These are phyloP conservation scores for Galleria mellonella DNA, from an alignment of 1,140 invertebrate species.

Conservation along the genomic window DNA sequence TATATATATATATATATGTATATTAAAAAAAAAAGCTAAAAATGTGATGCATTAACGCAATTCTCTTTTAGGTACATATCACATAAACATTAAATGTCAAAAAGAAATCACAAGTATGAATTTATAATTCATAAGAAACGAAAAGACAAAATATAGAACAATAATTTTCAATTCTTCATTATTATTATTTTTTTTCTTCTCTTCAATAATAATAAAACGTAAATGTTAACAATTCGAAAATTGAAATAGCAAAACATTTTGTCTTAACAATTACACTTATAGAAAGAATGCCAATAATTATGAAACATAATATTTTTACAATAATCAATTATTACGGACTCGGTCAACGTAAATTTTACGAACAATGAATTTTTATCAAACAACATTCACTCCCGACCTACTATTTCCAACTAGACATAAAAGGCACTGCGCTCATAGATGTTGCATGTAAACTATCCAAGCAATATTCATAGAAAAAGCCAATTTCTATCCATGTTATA, in stretches of 20 bases:
- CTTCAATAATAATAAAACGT: conserved; percentile 51
- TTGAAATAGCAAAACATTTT: conserved; percentile 51
- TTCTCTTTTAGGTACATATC: conserved; percentile 56
- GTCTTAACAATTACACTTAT: conserved; percentile 52
- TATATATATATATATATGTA: too few relatives aligned
- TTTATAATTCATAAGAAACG: conserved; percentile 69
- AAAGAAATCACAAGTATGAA: conserved; percentile 73
- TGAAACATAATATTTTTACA: conserved; percentile 23
- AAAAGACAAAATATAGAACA: conserved; percentile 62
- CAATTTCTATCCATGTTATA: too few relatives aligned
- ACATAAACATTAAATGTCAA: conserved; percentile 74
- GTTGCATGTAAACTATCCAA: neutral
- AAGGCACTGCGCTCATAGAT: neutral
- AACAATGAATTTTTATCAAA: too few relatives aligned
- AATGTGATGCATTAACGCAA: conserved; percentile 67
- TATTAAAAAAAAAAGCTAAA: conserved; percentile 50
- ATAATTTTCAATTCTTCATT: conserved; percentile 25
- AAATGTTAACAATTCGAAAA: conserved; percentile 63
- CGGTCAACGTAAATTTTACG: conserved; percentile 9
- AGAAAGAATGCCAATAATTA: conserved; percentile 36
- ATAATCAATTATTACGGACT: conserved; percentile 11
- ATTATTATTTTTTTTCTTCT: conserved; percentile 29
- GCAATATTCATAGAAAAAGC: too few relatives aligned
- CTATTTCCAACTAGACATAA: neutral
- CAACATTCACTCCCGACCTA: too few relatives aligned